Percentiles rank a stretch among this genome's conserved stretches.
phyloP scores from a whole-genome alignment of 2,113 vertebrate genomes.

The Oxyura jamaicensis region DNA sequence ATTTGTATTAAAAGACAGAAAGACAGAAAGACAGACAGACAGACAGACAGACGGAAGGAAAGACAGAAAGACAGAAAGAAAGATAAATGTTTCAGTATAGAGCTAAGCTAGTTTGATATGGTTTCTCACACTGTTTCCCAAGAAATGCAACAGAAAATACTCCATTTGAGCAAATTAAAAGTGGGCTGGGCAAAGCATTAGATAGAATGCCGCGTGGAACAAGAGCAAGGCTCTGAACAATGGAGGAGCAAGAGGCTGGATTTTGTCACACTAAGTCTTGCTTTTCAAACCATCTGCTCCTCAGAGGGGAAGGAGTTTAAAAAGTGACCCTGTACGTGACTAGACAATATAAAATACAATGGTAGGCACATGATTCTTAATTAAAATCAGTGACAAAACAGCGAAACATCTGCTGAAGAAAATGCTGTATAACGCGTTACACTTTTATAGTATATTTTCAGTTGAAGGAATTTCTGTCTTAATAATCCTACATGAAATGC shows the following conservation, averaged over 20 bases:
- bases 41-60: too few relatives aligned
- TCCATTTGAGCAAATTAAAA: constrained; percentile 20
- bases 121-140: not conserved
- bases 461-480: constrained; percentile 7
- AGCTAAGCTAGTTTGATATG: not conserved
- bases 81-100: not conserved
- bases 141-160: not conserved
- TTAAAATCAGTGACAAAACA: constrained; percentile 32
- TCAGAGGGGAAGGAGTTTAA: constrained; percentile 19
- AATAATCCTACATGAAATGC: not conserved
- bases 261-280: not conserved
- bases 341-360: constrained; percentile 21
- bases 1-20: not conserved
- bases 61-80: too few relatives aligned
- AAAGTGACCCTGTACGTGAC: constrained; percentile 10
- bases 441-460: not conserved
- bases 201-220: not conserved
- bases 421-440: not conserved
- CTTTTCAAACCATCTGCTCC: constrained; percentile 58
- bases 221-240: constrained; percentile 19
- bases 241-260: not conserved
- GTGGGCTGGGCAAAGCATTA: not conserved
- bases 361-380: not conserved
- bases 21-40: too few relatives aligned
- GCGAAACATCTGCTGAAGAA: constrained; percentile 54